A percentile compares a stretch with the other conserved stretches of the same genome.
Evolutionary conservation across 2,113 vertebrate genomes (phyloP).

Genomic region (Onychostruthus taczanowskii): DNA sequence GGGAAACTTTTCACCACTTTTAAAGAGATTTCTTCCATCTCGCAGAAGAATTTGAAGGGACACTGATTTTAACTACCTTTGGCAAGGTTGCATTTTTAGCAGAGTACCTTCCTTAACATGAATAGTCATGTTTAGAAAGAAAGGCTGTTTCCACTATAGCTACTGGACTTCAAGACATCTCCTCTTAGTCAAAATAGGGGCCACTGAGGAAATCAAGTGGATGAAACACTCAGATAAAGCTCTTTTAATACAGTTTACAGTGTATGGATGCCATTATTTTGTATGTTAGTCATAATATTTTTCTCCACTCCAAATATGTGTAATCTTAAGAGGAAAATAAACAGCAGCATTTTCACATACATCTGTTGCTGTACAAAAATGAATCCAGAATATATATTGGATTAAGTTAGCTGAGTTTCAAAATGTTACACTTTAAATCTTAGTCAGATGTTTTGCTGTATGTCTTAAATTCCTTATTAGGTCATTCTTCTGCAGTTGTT

Average conservation of each 20-base stretch:
- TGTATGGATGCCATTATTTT: background rate
- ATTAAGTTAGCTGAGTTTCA: background rate
- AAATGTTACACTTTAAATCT: background rate
- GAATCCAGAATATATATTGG: background rate
- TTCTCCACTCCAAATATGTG: background rate
- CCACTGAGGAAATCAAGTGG: background rate
- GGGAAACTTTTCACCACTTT: background rate
- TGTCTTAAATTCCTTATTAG: background rate
- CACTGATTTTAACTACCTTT: background rate
- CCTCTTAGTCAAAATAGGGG: background rate
- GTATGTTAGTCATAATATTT: background rate
- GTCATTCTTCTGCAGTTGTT: background rate
- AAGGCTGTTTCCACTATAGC: background rate
- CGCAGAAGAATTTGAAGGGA: background rate
- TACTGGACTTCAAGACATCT: background rate
- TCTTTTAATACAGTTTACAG: background rate
- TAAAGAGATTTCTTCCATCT: background rate
- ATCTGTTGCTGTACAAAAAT: background rate
- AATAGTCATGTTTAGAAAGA: background rate
- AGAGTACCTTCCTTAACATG: background rate
- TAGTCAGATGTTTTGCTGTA: background rate
- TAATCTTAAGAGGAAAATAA: background rate
- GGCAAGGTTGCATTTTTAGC: background rate
- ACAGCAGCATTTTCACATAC: rapidly evolving
- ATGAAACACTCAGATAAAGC: background rate